phyloP scores from a whole-genome alignment of 2,113 vertebrate species.

The Dicentrarchus labrax region DNA sequence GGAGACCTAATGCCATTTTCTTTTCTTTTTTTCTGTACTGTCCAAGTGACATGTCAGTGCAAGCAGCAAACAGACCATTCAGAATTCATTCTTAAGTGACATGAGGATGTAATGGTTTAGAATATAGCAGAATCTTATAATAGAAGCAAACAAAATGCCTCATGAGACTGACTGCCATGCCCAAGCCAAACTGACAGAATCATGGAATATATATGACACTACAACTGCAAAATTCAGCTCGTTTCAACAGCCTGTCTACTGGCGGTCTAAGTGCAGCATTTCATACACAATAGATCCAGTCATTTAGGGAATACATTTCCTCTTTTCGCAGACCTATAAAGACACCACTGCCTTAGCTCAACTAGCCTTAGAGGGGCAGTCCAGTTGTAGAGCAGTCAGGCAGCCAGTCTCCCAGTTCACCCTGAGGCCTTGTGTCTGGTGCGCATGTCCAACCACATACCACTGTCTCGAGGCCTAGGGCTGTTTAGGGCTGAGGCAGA shows the following conservation, averaged over 20 bases:
- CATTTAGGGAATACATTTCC: conserved; percentile 54
- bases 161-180: conserved; percentile 23
- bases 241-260: conserved; percentile 19
- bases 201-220: conserved; percentile 43
- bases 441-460: conserved; percentile 68
- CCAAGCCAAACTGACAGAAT: conserved; percentile 38
- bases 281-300: conserved; percentile 56
- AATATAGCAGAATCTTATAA: conserved; percentile 30
- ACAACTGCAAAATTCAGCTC: conserved; percentile 40
- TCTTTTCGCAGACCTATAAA: conserved; percentile 42
- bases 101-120: conserved; percentile 31
- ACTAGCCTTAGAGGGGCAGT: conserved; percentile 32
- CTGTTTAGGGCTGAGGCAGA: conserved; percentile 44
- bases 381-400: conserved; percentile 43
- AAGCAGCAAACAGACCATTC: conserved; percentile 8
- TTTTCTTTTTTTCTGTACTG: not conserved
- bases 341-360: conserved; percentile 28
- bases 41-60: not conserved
- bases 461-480: conserved; percentile 50
- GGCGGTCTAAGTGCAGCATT: conserved; percentile 31
- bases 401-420: conserved; percentile 55
- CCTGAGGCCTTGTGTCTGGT: conserved; percentile 62
- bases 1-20: conserved; percentile 12
- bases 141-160: conserved; percentile 36
- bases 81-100: conserved; percentile 30